Conservation (phyloP, 2,888 invertebrate species). For the Mylabris sibirica region DNA sequence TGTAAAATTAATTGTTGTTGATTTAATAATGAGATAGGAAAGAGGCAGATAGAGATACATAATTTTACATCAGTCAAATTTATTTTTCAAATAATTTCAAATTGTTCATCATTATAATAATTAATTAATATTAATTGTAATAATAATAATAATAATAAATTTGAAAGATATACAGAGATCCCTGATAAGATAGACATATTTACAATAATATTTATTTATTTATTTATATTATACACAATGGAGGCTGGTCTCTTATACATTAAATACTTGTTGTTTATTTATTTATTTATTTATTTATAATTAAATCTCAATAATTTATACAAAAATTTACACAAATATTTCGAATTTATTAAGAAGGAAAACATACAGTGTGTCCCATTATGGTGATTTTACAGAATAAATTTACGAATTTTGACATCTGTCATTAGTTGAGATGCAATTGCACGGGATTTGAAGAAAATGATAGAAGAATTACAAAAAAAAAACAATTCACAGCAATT, state of each 20-base stretch:
- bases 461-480: constrained; percentile 25
- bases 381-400: background rate
- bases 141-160: constrained; percentile 46
- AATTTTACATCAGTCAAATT: constrained; percentile 44
- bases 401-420: background rate
- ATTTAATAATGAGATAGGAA: background rate
- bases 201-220: constrained; percentile 46
- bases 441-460: constrained; percentile 27
- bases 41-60: background rate
- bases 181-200: constrained; percentile 52
- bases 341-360: background rate
- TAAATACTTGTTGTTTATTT: constrained; percentile 31
- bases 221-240: constrained; percentile 28
- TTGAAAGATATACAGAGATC: constrained; percentile 57
- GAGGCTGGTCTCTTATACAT: constrained; percentile 29
- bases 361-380: background rate
- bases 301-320: constrained; percentile 28
- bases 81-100: constrained; percentile 47
- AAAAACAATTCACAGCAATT: constrained; percentile 2
- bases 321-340: constrained; percentile 22
- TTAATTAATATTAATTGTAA: constrained; percentile 5
- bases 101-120: constrained; percentile 8
- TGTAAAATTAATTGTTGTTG: no score
- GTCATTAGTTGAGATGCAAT: constrained; percentile 7
- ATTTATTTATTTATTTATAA: no score